phyloP scores from a whole-genome alignment of 1,140 invertebrate species.

The Heliconius himera region DNA sequence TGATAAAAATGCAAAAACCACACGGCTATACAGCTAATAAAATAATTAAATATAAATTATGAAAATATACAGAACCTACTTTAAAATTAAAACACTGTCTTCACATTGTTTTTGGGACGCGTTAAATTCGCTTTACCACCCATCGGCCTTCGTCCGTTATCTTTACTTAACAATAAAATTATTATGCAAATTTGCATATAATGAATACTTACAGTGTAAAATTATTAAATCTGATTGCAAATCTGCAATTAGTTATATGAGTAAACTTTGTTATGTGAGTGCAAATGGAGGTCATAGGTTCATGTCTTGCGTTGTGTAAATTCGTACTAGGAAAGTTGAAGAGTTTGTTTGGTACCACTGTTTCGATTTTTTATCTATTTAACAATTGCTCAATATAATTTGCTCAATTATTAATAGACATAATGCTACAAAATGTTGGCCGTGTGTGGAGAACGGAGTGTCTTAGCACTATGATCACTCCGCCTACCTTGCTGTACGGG shows the following conservation, averaged over 20 bases:
- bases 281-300: neutral
- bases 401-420: too few relatives aligned
- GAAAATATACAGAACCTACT: conserved; percentile 4
- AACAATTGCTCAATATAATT: too few relatives aligned
- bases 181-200: conserved; percentile 35
- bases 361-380: too few relatives aligned
- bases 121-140: conserved; percentile 8
- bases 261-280: too few relatives aligned
- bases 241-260: neutral
- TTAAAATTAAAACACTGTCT: neutral
- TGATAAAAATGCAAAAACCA: too few relatives aligned
- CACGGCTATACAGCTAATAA: too few relatives aligned
- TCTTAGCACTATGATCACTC: neutral
- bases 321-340: too few relatives aligned
- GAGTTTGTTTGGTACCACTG: too few relatives aligned
- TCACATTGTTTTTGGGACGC: conserved; percentile 15
- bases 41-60: neutral
- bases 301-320: neutral
- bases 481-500: neutral
- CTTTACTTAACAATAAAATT: conserved; percentile 27
- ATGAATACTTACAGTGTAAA: conserved; percentile 19
- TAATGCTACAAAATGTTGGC: too few relatives aligned
- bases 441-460: neutral
- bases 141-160: conserved; percentile 25
- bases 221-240: conserved; percentile 1